Conservation (phyloP, 2,888 invertebrate species). For the Sinhomidia bicolor region DNA sequence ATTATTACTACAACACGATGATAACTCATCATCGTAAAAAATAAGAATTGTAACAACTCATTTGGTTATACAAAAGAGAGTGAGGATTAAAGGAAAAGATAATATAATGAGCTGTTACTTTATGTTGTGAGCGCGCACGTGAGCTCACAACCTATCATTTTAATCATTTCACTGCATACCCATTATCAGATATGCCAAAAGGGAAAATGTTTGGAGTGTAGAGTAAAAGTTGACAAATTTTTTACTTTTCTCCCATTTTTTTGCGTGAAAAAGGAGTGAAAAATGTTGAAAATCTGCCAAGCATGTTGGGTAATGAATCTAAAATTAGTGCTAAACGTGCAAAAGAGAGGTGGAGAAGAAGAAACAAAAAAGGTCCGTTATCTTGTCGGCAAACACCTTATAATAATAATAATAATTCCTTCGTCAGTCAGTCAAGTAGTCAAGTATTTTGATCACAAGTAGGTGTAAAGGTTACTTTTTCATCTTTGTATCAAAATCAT, state of each 20-base stretch:
- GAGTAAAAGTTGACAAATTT: neutral
- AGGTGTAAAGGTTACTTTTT: too few relatives aligned
- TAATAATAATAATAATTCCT: neutral
- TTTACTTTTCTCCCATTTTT: neutral
- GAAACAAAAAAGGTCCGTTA: conserved; percentile 6
- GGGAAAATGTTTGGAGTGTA: neutral
- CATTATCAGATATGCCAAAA: too few relatives aligned
- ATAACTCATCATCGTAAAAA: conserved; percentile 14
- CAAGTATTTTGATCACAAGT: too few relatives aligned
- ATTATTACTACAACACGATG: neutral
- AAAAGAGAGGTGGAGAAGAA: neutral
- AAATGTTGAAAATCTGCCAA: neutral
- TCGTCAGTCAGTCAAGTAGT: too few relatives aligned
- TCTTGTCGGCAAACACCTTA: neutral
- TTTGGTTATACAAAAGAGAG: neutral
- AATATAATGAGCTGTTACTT: conserved; percentile 38
- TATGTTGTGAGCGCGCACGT: conserved; percentile 16
- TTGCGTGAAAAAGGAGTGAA: neutral
- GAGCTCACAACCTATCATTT: conserved; percentile 10
- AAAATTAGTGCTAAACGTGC: conserved; percentile 28
- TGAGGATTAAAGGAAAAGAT: neutral
- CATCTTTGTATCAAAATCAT: too few relatives aligned
- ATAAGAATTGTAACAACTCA: conserved; percentile 42
- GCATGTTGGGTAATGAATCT: neutral
- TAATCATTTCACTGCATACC: too few relatives aligned